phyloP scores from a whole-genome alignment of 1,140 invertebrate genomes.

The Lepidostoma basale region DNA sequence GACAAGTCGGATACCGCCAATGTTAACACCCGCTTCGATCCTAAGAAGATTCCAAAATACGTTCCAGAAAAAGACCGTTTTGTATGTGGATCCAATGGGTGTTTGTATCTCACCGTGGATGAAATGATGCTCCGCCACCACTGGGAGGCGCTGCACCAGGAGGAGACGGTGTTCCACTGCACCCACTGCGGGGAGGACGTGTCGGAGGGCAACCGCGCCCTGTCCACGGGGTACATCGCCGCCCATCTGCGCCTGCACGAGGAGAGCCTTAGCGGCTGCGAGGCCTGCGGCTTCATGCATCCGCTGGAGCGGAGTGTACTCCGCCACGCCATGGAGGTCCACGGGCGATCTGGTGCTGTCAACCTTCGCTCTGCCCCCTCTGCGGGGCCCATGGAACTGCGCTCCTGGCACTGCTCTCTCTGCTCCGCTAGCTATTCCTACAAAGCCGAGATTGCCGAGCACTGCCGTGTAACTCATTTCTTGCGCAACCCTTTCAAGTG shows the following conservation, averaged over 20 bases:
- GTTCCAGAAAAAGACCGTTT: conserved; percentile 70
- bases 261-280: conserved; percentile 71
- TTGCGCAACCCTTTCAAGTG: conserved; percentile 73
- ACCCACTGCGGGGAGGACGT: conserved; percentile 67
- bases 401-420: conserved; percentile 71
- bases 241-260: conserved; percentile 79
- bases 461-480: conserved; percentile 64
- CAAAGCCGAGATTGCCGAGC: conserved; percentile 64
- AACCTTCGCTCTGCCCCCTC: conserved; percentile 45
- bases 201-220: conserved; percentile 49
- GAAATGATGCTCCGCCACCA: conserved; percentile 75
- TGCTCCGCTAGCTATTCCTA: conserved; percentile 67
- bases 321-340: conserved; percentile 68
- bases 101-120: conserved; percentile 74
- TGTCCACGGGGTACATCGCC: conserved; percentile 64
- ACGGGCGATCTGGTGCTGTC: conserved; percentile 54
- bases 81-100: conserved; percentile 72
- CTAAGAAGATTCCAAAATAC: conserved; percentile 62
- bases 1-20: conserved; percentile 21
- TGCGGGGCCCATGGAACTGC: conserved; percentile 55
- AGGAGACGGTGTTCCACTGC: conserved; percentile 68
- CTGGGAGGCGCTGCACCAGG: conserved; percentile 71
- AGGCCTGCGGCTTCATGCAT: conserved; percentile 69
- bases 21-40: conserved; percentile 17
- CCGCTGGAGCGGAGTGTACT: conserved; percentile 68